Percentiles rank a stretch among this genome's conserved stretches.
Conservation (phyloP, 1,140 invertebrate genomes). For the Phymorhynchus buccinoides region DNA sequence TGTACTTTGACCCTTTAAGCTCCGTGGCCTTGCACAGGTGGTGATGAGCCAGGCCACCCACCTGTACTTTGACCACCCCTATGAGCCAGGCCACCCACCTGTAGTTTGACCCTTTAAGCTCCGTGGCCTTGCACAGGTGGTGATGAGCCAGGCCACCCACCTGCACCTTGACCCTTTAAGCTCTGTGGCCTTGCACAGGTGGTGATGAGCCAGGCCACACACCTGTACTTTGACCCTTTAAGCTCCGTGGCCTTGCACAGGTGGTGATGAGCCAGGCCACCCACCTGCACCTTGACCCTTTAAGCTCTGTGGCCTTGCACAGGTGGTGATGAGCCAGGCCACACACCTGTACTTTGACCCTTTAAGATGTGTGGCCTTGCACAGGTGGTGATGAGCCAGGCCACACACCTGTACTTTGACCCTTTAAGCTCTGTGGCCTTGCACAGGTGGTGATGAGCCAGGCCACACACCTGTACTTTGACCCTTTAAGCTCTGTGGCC, state of each 20-base stretch:
- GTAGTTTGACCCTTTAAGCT: no score
- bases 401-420: slow-evolving; percentile 68
- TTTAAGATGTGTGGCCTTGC: slow-evolving; percentile 43
- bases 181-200: slow-evolving; percentile 57
- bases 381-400: slow-evolving; percentile 63
- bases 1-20: no score
- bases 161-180: slow-evolving; percentile 70
- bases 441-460: slow-evolving; percentile 61
- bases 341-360: slow-evolving; percentile 69
- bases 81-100: slow-evolving; percentile 69
- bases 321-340: slow-evolving; percentile 63
- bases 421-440: slow-evolving; percentile 57
- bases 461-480: slow-evolving; percentile 68
- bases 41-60: slow-evolving; percentile 65
- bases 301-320: slow-evolving; percentile 29
- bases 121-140: slow-evolving; percentile 61
- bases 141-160: slow-evolving; percentile 65
- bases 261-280: no score
- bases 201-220: slow-evolving; percentile 62
- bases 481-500: slow-evolving; percentile 63
- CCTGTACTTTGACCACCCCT: slow-evolving; percentile 69
- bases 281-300: no score
- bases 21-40: slow-evolving; percentile 60
- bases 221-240: slow-evolving; percentile 66
- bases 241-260: no score